These are phyloP conservation scores for Torymus aiolomorphi DNA, from an alignment of 2,888 invertebrate species.

Conservation along the genomic window DNA sequence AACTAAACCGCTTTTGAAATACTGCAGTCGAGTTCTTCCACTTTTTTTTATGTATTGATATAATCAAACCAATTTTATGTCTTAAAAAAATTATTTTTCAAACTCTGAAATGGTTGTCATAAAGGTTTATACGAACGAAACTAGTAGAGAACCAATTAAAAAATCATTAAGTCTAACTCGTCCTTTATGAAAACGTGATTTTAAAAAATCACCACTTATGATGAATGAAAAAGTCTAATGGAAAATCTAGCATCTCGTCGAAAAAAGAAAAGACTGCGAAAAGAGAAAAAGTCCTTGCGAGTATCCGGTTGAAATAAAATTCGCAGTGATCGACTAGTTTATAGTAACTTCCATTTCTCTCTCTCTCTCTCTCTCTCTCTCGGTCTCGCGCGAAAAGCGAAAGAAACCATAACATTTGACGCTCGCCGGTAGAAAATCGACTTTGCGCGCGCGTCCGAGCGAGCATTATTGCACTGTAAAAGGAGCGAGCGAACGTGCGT, in stretches of 20 bases:
- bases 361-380: too few species aligned
- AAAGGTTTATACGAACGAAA: too few species aligned
- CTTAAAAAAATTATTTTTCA: too few species aligned
- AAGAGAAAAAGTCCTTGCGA: conserved; percentile 32
- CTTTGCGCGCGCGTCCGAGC: conserved; percentile 2
- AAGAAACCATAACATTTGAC: neutral
- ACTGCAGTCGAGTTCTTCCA: too few species aligned
- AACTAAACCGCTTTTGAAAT: too few species aligned
- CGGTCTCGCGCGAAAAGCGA: neutral
- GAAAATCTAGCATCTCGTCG: neutral
- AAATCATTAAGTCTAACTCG: conserved; percentile 19
- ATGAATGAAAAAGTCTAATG: conserved; percentile 20
- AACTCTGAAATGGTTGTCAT: too few species aligned
- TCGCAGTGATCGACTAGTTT: conserved; percentile 38
- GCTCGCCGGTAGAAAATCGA: conserved; percentile 27
- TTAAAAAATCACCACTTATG: too few species aligned
- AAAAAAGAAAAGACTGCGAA: neutral
- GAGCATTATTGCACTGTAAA: conserved; percentile 52
- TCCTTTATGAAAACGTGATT: neutral
- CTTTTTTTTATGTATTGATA: too few species aligned
- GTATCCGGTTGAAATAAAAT: conserved; percentile 45
- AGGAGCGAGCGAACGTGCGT: conserved; percentile 37
- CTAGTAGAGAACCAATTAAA: conserved; percentile 11
- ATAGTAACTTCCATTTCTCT: neutral
- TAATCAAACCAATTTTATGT: too few species aligned